Conservation (phyloP, 2,797 vertebrate species). For the Pseudochirops corinnae region DNA sequence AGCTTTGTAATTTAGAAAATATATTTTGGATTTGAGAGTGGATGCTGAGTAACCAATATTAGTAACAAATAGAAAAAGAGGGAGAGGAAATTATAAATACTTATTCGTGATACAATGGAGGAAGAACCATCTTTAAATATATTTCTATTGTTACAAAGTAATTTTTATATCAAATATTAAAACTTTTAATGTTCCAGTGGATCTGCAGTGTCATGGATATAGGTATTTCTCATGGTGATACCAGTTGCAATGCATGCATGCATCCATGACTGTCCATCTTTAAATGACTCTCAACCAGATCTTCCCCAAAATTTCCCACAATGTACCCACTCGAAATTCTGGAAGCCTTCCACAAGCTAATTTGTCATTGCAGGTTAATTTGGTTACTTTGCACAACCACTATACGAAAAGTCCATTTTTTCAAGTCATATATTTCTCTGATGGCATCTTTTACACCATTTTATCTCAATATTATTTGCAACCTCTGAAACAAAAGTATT, state of each 20-base stretch:
- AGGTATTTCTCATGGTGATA: not conserved
- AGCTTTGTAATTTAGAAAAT: not conserved
- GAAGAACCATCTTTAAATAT: not conserved
- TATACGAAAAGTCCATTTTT: not conserved
- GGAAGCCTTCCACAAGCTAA: not conserved
- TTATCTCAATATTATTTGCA: not conserved
- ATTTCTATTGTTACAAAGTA: not conserved
- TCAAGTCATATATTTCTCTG: not conserved
- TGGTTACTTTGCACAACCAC: not conserved
- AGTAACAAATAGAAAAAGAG: not conserved
- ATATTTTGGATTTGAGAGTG: not conserved
- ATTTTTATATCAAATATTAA: not conserved
- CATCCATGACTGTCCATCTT: not conserved
- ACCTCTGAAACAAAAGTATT: not conserved
- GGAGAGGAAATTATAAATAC: not conserved
- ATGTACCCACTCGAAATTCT: not conserved
- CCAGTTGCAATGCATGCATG: not conserved
- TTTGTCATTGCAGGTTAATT: not conserved
- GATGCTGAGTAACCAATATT: not conserved
- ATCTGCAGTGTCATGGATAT: not conserved
- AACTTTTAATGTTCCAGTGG: not conserved
- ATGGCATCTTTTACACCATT: not conserved
- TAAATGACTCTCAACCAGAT: not conserved
- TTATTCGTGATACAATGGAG: not conserved
- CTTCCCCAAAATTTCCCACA: not conserved